Percentiles rank a stretch among this genome's conserved stretches.
Conservation (phyloP, 1,140 invertebrate genomes). For the Cherax quadricarinatus region DNA sequence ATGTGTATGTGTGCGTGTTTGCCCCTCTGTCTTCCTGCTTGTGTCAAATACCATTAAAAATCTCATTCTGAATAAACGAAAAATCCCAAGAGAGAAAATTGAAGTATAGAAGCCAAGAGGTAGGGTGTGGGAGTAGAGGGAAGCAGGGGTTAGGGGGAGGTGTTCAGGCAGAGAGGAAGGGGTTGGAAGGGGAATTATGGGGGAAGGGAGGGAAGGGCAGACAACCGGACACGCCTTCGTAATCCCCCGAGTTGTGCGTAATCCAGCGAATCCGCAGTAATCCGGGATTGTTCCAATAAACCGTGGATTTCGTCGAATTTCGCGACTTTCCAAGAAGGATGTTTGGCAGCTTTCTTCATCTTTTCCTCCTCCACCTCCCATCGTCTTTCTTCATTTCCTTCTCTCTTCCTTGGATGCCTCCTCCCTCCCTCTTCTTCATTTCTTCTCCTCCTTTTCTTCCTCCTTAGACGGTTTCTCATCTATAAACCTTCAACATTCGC, state of each 20-base stretch:
- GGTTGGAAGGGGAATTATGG: not conserved
- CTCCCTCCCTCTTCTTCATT: not conserved
- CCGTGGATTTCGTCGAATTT: not conserved
- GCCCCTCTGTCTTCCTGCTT: not conserved
- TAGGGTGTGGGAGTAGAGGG: not conserved
- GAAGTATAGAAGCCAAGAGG: not conserved
- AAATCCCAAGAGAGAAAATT: too few species aligned
- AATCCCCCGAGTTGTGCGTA: not conserved
- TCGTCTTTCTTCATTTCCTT: not conserved
- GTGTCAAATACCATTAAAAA: too few species aligned
- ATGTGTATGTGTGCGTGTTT: not conserved
- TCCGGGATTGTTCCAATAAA: conserved; percentile 16
- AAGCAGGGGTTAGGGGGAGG: too few species aligned
- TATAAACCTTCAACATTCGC: too few species aligned
- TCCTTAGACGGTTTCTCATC: too few species aligned
- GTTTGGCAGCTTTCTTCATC: not conserved
- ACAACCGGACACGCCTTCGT: not conserved
- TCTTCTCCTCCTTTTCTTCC: too few species aligned
- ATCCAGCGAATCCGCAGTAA: not conserved
- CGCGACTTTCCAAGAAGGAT: conserved; percentile 15
- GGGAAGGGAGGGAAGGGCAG: not conserved
- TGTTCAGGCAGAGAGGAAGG: not conserved
- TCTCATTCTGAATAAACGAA: too few species aligned
- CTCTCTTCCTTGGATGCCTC: too few species aligned
- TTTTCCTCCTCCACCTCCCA: not conserved